These are phyloP conservation scores for Lagocephalus sceleratus DNA, from an alignment of 2,797 vertebrate species.

Conservation along the genomic window DNA sequence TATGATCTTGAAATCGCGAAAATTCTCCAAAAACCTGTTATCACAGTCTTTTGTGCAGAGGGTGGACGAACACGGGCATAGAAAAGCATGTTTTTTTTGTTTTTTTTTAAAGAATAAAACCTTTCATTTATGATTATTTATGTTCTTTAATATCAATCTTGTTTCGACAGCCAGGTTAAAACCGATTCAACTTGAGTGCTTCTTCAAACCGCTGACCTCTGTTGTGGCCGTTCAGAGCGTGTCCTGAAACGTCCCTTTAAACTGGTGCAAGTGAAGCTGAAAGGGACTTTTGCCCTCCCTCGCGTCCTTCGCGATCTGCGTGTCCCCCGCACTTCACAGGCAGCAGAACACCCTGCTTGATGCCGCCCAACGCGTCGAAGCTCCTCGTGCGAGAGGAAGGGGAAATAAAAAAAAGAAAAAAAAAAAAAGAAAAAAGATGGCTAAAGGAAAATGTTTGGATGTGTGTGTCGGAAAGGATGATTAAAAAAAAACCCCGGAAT, in stretches of 20 bases:
- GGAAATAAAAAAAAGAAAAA: too few species aligned
- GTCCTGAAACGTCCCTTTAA: constrained; percentile 8
- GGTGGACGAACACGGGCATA: too few species aligned
- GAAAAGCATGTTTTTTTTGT: not conserved
- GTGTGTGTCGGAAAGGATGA: too few species aligned
- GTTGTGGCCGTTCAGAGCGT: not conserved
- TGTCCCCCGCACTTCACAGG: not conserved
- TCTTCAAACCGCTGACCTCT: not conserved
- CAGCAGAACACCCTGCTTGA: not conserved
- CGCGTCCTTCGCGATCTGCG: not conserved
- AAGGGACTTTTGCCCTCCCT: constrained; percentile 7
- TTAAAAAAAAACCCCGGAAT: too few species aligned
- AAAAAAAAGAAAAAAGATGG: too few species aligned
- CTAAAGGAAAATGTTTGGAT: not conserved
- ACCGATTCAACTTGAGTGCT: not conserved
- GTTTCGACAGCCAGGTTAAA: too few species aligned
- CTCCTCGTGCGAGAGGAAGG: too few species aligned
- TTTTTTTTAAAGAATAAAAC: too few species aligned
- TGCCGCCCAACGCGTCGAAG: not conserved
- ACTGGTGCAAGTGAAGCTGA: not conserved
- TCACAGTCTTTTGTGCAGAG: too few species aligned
- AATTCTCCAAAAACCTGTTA: too few species aligned
- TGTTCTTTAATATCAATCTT: not conserved
- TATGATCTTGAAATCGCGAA: too few species aligned
- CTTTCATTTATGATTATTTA: not conserved